Conservation (phyloP, 2,113 vertebrate species). For the Nesogale talazaci region DNA sequence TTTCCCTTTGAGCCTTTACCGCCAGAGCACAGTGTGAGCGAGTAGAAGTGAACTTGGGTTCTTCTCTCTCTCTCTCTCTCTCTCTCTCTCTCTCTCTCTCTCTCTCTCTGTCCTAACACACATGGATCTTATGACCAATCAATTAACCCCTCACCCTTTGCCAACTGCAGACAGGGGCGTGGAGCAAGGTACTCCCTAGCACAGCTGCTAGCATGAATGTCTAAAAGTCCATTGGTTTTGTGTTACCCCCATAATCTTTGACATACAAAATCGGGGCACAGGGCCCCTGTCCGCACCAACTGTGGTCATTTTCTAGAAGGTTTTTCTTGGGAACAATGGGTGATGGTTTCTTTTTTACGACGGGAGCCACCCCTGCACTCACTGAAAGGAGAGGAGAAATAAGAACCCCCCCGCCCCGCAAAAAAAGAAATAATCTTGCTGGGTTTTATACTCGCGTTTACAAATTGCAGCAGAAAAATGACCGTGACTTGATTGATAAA, state of each 20-base stretch:
- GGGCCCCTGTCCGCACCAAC: background rate
- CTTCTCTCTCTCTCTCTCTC: background rate
- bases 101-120: slow-evolving; percentile 64
- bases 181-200: slow-evolving; percentile 16
- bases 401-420: no score
- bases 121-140: slow-evolving; percentile 49
- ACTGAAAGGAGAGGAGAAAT: background rate
- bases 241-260: slow-evolving; percentile 7
- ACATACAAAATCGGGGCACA: background rate
- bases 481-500: slow-evolving; percentile 48
- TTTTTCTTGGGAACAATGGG: background rate
- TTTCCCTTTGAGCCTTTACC: background rate
- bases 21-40: background rate
- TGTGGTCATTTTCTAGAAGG: background rate
- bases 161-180: slow-evolving; percentile 58
- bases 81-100: slow-evolving; percentile 12
- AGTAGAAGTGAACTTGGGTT: slow-evolving; percentile 29
- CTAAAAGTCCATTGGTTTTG: slow-evolving; percentile 7
- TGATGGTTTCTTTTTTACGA: background rate
- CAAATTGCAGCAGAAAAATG: slow-evolving; percentile 58
- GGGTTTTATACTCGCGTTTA: slow-evolving; percentile 55
- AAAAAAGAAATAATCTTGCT: background rate
- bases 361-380: background rate
- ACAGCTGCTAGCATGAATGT: slow-evolving; percentile 57
- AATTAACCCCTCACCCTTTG: slow-evolving; percentile 66